Percentiles rank a stretch among this genome's conserved stretches.
Conservation (phyloP, 2,797 vertebrate genomes). For the Petrocephalus sullivani region DNA sequence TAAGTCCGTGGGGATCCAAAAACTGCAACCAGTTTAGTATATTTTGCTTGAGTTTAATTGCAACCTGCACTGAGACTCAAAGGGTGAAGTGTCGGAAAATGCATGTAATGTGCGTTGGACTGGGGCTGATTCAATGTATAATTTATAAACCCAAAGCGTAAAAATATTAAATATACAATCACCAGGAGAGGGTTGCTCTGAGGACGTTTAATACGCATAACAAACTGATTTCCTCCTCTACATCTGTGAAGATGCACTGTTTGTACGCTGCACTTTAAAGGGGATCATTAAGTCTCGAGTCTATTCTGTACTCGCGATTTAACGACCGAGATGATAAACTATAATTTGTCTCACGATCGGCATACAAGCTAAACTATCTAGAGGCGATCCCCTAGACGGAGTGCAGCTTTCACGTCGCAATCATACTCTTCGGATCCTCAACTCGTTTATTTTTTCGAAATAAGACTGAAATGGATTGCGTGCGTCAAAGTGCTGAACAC, state of each 20-base stretch:
- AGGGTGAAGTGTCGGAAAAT: neutral
- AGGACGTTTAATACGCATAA: neutral
- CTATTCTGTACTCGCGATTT: neutral
- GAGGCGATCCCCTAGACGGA: neutral
- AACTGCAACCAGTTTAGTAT: neutral
- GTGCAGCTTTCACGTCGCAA: neutral
- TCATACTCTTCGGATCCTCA: neutral
- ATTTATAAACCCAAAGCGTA: neutral
- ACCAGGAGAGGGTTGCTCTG: neutral
- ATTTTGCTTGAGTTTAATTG: neutral
- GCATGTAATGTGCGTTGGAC: neutral
- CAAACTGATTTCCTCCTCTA: neutral
- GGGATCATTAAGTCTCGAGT: neutral
- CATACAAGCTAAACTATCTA: neutral
- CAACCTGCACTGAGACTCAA: neutral
- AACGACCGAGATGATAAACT: neutral
- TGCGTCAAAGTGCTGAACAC: neutral
- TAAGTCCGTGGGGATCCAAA: neutral
- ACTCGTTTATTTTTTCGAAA: neutral
- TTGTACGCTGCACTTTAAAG: neutral
- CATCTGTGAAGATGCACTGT: neutral
- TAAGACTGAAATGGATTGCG: neutral
- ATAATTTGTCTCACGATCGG: neutral
- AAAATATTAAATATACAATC: neutral
- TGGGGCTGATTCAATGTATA: neutral